Percentiles rank a stretch among this genome's conserved stretches.
These are phyloP conservation scores for Stratiolaelaps scimitus DNA, from an alignment of 1,140 invertebrate genomes.

Conservation along the genomic window DNA sequence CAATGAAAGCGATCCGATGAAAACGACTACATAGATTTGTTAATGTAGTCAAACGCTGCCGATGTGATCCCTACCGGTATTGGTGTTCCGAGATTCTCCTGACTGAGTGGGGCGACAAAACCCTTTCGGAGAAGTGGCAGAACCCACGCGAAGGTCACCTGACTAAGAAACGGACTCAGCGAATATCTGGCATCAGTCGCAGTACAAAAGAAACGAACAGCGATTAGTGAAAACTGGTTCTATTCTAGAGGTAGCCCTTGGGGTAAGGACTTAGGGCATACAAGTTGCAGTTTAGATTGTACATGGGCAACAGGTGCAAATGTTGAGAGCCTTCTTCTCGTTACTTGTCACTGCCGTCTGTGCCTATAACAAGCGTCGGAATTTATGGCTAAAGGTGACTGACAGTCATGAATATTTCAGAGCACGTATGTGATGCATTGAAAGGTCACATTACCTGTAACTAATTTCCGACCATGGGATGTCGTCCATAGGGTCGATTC, in stretches of 20 bases:
- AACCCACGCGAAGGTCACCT: constrained; percentile 63
- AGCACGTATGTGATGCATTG: too few relatives aligned
- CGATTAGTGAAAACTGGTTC: constrained; percentile 30
- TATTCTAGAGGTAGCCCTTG: constrained; percentile 32
- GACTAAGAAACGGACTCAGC: constrained; percentile 53
- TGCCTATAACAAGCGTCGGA: too few relatives aligned
- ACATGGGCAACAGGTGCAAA: background rate
- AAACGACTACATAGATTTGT: background rate
- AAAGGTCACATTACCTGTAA: too few relatives aligned
- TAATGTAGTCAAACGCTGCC: constrained; percentile 42
- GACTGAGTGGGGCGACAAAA: constrained; percentile 52
- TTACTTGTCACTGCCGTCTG: too few relatives aligned
- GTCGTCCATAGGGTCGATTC: too few relatives aligned
- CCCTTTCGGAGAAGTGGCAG: constrained; percentile 53
- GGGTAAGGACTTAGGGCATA: constrained; percentile 15
- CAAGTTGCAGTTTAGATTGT: background rate
- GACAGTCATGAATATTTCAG: too few relatives aligned
- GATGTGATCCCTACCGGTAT: too few relatives aligned
- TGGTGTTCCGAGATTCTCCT: constrained; percentile 51
- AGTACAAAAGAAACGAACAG: constrained; percentile 30
- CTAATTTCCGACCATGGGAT: too few relatives aligned
- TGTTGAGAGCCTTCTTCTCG: background rate
- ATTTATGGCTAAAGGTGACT: too few relatives aligned
- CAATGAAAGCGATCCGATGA: too few relatives aligned
- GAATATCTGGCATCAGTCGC: constrained; percentile 44